A percentile compares a stretch with the other conserved stretches of the same genome.
Conservation (phyloP, 2,113 vertebrate genomes). For the Nymphicus hollandicus region DNA sequence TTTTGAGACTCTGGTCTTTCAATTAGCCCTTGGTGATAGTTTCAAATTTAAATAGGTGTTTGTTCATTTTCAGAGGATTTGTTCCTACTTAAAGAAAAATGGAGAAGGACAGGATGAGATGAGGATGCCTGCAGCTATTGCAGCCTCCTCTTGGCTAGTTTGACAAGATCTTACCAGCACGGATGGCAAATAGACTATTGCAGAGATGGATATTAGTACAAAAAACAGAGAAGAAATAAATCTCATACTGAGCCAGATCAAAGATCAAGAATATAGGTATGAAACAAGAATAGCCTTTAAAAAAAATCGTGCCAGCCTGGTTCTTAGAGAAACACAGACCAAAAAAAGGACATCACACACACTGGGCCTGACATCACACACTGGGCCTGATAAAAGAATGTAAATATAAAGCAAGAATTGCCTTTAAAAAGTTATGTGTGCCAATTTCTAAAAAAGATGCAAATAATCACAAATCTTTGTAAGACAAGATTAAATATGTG, state of each 20-base stretch:
- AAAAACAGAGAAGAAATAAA: not conserved
- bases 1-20: constrained; percentile 47
- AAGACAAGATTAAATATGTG: not conserved
- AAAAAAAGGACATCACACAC: not conserved
- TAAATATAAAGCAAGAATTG: not conserved
- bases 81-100: constrained; percentile 13
- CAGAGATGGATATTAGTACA: not conserved
- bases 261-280: not conserved
- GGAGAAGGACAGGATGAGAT: not conserved
- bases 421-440: not conserved
- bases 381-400: not conserved
- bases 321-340: not conserved
- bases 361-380: not conserved
- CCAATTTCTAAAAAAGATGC: not conserved
- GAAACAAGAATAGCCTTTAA: not conserved
- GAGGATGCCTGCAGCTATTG: not conserved
- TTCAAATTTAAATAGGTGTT: constrained; percentile 54
- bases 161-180: not conserved
- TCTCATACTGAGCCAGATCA: not conserved
- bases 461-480: not conserved
- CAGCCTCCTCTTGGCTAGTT: not conserved
- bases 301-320: not conserved
- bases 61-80: constrained; percentile 51
- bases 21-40: constrained; percentile 50
- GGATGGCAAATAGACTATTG: not conserved